phyloP scores from a whole-genome alignment of 53 echinoderm and acorn worm species.

The Stichopus horrens region DNA sequence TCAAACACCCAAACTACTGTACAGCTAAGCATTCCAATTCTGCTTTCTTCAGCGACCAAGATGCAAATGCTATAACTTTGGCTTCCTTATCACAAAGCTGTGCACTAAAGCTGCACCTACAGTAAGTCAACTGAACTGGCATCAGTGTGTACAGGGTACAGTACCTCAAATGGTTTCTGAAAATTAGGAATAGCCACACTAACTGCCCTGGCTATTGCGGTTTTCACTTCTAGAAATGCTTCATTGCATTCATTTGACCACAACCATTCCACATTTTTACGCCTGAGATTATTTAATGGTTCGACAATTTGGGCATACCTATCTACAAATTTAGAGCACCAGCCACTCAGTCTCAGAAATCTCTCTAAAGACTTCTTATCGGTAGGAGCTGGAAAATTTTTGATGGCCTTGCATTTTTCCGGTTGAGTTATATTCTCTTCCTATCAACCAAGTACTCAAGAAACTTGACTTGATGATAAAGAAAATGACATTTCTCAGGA shows the following conservation, averaged over 20 bases:
- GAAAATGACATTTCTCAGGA: slow-evolving; percentile 50
- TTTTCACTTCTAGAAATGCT: not conserved
- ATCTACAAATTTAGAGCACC: slow-evolving; percentile 1
- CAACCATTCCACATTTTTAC: not conserved
- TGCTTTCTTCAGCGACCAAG: slow-evolving; percentile 25
- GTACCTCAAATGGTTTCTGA: slow-evolving; percentile 5
- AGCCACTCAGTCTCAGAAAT: not conserved
- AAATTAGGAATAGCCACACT: not conserved
- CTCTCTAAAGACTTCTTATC: slow-evolving; percentile 29
- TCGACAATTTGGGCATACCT: not conserved
- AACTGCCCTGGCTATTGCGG: not conserved
- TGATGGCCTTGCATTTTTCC: not conserved
- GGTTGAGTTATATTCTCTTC: slow-evolving; percentile 4
- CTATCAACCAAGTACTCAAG: slow-evolving; percentile 43
- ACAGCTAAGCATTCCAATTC: not conserved
- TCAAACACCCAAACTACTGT: not conserved
- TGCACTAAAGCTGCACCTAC: slow-evolving; percentile 53
- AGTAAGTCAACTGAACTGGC: slow-evolving; percentile 50
- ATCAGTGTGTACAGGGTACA: not conserved
- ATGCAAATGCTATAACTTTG: slow-evolving; percentile 63
- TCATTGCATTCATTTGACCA: not conserved
- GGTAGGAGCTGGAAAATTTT: slow-evolving; percentile 16
- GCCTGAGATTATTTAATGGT: not conserved
- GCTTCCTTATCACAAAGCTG: slow-evolving; percentile 37
- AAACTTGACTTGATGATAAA: slow-evolving; percentile 18